These are phyloP conservation scores for Spermophilus dauricus DNA, from an alignment of 2,113 vertebrate genomes.

Conservation along the genomic window DNA sequence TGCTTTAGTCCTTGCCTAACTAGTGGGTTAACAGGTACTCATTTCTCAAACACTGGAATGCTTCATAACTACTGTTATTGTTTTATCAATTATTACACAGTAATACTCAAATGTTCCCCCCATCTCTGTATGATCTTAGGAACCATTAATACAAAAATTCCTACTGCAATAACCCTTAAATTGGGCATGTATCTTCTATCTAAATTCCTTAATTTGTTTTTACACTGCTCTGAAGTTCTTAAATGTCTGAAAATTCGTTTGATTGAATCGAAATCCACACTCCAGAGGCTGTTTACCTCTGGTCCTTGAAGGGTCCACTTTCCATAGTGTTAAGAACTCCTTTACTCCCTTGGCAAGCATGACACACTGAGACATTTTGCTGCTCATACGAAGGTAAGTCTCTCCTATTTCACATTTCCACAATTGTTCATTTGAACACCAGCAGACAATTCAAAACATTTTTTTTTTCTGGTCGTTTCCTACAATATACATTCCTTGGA, in stretches of 20 bases:
- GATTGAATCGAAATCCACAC: neutral
- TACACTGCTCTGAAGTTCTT: neutral
- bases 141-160: neutral
- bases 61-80: neutral
- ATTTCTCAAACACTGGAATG: neutral
- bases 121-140: neutral
- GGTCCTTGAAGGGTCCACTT: neutral
- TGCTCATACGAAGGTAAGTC: neutral
- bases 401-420: neutral
- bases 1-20: neutral
- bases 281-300: neutral
- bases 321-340: neutral
- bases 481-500: neutral
- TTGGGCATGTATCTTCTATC: neutral
- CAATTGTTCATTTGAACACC: neutral
- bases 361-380: neutral
- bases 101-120: neutral
- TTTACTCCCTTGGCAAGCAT: neutral
- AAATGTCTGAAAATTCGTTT: constrained; percentile 12
- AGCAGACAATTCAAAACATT: neutral
- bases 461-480: neutral
- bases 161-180: neutral
- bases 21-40: neutral
- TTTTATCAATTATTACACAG: neutral
- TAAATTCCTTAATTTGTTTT: constrained; percentile 5